These are phyloP conservation scores for Tachysurus vachellii DNA, from an alignment of 2,113 vertebrate species.

Conservation along the genomic window DNA sequence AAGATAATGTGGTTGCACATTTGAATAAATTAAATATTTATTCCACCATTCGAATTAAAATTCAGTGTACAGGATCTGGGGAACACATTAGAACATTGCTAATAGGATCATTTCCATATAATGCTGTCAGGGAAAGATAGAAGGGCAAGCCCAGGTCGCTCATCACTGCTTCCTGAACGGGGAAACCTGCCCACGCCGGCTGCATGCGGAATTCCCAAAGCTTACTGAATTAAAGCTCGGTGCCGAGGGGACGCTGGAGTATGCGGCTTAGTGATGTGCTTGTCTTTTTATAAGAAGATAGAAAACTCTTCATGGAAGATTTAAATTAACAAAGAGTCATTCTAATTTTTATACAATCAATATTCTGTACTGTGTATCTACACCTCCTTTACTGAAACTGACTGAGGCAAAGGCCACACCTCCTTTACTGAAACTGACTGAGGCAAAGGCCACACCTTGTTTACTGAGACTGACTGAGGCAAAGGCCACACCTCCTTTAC, in stretches of 20 bases:
- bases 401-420: neutral
- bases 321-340: neutral
- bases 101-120: slow-evolving; percentile 78
- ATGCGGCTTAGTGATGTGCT: neutral
- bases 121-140: slow-evolving; percentile 62
- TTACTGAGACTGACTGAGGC: too few relatives aligned
- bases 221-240: neutral
- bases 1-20: slow-evolving; percentile 55
- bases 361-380: neutral
- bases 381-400: neutral
- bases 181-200: slow-evolving; percentile 56
- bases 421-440: neutral
- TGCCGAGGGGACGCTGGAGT: neutral
- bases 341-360: neutral
- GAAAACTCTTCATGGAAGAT: neutral
- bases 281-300: neutral
- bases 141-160: slow-evolving; percentile 57
- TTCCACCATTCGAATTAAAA: slow-evolving; percentile 68
- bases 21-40: slow-evolving; percentile 68
- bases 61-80: slow-evolving; percentile 63
- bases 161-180: slow-evolving; percentile 57
- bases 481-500: neutral
- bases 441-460: neutral
- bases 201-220: neutral
- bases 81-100: slow-evolving; percentile 66